Conservation (phyloP, 2,888 invertebrate genomes). For the Coleophora deauratella region DNA sequence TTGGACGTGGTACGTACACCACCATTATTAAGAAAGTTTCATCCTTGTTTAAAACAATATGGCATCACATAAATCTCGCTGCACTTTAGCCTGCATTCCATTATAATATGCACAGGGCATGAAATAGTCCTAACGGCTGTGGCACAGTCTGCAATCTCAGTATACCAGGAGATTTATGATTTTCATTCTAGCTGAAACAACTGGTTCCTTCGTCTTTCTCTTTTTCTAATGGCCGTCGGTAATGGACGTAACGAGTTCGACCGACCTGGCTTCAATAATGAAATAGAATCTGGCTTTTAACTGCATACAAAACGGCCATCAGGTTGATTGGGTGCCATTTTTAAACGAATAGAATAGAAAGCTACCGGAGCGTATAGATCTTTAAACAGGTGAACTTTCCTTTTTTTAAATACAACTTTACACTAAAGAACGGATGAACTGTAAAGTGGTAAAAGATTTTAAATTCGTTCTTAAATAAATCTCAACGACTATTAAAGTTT, state of each 20-base stretch:
- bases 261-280: conserved; percentile 46
- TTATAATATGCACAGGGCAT: conserved; percentile 37
- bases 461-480: too few relatives aligned
- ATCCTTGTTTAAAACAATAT: conserved; percentile 9
- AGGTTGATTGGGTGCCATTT: too few relatives aligned
- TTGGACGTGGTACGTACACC: too few relatives aligned
- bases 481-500: too few relatives aligned
- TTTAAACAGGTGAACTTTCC: conserved; percentile 54
- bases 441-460: too few relatives aligned
- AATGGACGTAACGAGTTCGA: conserved; percentile 49
- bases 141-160: conserved; percentile 42
- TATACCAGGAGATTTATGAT: conserved; percentile 55
- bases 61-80: conserved; percentile 25
- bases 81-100: conserved; percentile 28
- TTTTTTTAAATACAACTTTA: conserved; percentile 19
- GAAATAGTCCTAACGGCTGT: conserved; percentile 39
- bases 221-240: conserved; percentile 24
- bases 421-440: too few relatives aligned
- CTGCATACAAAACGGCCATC: conserved; percentile 30
- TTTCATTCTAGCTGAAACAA: conserved; percentile 58
- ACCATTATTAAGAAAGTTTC: not conserved
- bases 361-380: conserved; percentile 25
- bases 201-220: conserved; percentile 36
- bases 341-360: too few relatives aligned
- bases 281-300: conserved; percentile 33